Evolutionary conservation across 1,140 invertebrate species (phyloP), one percentile per base, ranked within the genome.

Genomic region (Caerostris darwini): DNA sequence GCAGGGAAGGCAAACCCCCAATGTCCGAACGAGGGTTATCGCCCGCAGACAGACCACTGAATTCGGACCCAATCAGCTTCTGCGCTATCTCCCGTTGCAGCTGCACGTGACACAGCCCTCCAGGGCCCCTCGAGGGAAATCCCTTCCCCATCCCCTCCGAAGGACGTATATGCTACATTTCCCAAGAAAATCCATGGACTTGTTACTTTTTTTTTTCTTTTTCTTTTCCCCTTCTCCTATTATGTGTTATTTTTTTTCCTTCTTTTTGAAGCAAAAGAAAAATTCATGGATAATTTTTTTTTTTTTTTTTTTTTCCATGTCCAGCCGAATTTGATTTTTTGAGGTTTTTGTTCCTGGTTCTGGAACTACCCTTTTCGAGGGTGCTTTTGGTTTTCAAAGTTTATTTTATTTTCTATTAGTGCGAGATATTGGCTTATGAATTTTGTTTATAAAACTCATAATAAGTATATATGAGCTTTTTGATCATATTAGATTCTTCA

Each of bases 51-150:
- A 93, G 92, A 93, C 92, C 92, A 87, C 83, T 87, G 92, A 71
- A 93, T 93, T 93, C 81, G 92, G 83, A 93, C 92, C 92, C 92
- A 93, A 93, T 93, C 92, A 93, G 92, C 83, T 93, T 93, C 92
- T 19, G 92, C 83, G 92, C 92, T 93, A 93, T 93, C 92, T 93
- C 92, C 83, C 82, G 83, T 77, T 93, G 83, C 92, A 93, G 92
- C 92, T 93, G 92, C 92, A 93, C 92, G 92, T 93, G 92, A 93
- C 92, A 93, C 82, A 69, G 17, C 61, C 57, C 90, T 59, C 90
- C 64, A n/a, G 59, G 50, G 77, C 81, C 77, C 71, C 77, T 50
- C 61, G 14, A 50, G 82, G 61, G 59, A 54, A 58, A 69, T 67
- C 54, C 4, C 12, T 17, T 14, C 71, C 86, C 64, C 91, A 58